These are phyloP conservation scores for Sminthurides aquaticus DNA, from an alignment of 2,888 invertebrate species.

Conservation along the genomic window DNA sequence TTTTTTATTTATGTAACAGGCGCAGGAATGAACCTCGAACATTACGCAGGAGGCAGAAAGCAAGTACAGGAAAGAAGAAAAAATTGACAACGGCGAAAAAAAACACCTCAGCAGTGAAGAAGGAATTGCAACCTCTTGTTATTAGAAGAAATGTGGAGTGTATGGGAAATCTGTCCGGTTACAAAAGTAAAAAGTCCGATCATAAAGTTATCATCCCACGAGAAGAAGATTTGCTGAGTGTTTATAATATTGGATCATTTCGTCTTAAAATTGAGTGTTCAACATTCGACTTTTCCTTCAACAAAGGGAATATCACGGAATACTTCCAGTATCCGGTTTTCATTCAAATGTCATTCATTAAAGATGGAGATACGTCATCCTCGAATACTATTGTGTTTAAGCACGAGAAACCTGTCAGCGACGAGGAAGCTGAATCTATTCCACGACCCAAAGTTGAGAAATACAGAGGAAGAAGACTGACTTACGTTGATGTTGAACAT, in stretches of 20 bases:
- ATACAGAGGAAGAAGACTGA: slow-evolving; percentile 19
- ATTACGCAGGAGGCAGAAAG: no score
- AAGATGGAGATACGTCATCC: neutral
- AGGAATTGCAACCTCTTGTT: neutral
- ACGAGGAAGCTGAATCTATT: slow-evolving; percentile 12
- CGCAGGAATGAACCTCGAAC: neutral
- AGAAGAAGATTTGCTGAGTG: no score
- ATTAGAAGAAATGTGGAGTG: neutral
- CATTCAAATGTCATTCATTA: neutral
- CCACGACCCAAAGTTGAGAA: slow-evolving; percentile 16
- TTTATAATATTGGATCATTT: slow-evolving; percentile 8
- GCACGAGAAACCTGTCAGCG: slow-evolving; percentile 16
- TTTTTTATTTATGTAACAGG: neutral
- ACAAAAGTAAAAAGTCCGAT: neutral
- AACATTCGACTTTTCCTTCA: slow-evolving; percentile 8
- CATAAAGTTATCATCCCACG: neutral
- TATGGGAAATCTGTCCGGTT: neutral
- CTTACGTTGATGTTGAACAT: slow-evolving; percentile 24
- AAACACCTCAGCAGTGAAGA: neutral
- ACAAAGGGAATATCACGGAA: neutral
- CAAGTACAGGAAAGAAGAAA: no score
- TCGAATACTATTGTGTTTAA: slow-evolving; percentile 19
- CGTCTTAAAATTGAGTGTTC: neutral
- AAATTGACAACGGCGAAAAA: neutral
- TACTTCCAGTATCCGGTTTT: slow-evolving; percentile 11